These are phyloP conservation scores for Myotis daubentonii DNA, from an alignment of 2,797 vertebrate genomes.

Conservation along the genomic window DNA sequence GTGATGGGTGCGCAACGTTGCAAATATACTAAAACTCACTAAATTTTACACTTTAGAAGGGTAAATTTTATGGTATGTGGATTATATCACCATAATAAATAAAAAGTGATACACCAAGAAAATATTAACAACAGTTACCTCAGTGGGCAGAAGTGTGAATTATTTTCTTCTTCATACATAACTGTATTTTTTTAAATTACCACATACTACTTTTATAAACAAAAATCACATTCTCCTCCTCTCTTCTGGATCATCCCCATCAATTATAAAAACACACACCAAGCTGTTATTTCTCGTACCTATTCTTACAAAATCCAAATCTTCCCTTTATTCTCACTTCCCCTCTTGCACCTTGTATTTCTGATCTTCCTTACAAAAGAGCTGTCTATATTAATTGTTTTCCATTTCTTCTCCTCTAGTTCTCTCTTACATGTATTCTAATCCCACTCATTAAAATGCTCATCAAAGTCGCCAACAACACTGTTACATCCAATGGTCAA, in stretches of 20 bases:
- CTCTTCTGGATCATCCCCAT: neutral
- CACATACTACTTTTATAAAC: neutral
- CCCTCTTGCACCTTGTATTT: neutral
- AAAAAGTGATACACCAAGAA: neutral
- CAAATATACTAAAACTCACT: neutral
- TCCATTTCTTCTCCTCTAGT: neutral
- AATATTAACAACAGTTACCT: neutral
- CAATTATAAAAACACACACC: constrained; percentile 11
- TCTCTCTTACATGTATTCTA: neutral
- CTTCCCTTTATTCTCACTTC: neutral
- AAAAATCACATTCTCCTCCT: neutral
- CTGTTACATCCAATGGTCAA: neutral
- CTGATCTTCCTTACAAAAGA: neutral
- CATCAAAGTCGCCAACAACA: neutral
- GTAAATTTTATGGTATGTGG: neutral
- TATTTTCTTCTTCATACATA: neutral
- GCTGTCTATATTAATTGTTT: neutral
- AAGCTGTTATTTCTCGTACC: neutral
- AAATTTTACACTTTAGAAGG: neutral
- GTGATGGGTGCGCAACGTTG: neutral
- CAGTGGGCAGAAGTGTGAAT: neutral
- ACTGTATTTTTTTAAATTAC: neutral
- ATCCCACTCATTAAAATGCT: neutral
- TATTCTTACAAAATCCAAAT: neutral
- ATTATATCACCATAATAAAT: constrained; percentile 4